Evolutionary conservation across 2,888 invertebrate species (phyloP).

Genomic region (Macaria notata): DNA sequence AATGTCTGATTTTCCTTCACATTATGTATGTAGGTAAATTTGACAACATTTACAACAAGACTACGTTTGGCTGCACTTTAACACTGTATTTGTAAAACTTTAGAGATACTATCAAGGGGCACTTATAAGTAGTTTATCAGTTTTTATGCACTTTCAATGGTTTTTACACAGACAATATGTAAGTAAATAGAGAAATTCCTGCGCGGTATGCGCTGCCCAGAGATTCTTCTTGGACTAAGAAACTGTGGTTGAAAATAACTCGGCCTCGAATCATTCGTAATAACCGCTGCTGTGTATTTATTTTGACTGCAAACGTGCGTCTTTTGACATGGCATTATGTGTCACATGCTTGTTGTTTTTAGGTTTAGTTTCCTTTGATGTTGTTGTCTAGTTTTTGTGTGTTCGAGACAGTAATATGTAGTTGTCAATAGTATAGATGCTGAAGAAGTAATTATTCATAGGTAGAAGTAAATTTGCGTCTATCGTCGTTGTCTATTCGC

Average conservation of each 20-base stretch:
- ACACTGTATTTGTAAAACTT: no score
- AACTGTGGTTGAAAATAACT: slow-evolving; percentile 24
- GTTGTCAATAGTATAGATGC: no score
- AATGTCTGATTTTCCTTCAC: no score
- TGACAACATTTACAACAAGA: no score
- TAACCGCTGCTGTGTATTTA: slow-evolving; percentile 15
- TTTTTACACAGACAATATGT: not conserved
- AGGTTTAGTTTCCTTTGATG: not conserved
- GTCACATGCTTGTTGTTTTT: not conserved
- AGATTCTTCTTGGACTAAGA: slow-evolving; percentile 11
- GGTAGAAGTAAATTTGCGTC: no score
- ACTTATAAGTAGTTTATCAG: not conserved
- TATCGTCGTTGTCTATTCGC: no score
- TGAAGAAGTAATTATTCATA: no score
- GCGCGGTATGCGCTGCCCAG: slow-evolving; percentile 1
- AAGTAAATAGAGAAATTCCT: not conserved
- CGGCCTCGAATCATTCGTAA: slow-evolving; percentile 25
- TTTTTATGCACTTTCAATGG: slow-evolving; percentile 5
- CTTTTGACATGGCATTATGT: slow-evolving; percentile 2
- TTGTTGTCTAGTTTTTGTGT: not conserved
- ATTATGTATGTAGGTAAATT: no score
- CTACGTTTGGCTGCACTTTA: no score
- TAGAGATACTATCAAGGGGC: no score
- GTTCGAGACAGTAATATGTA: no score
- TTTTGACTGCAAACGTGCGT: slow-evolving; percentile 19